Evolutionary conservation across 2,113 vertebrate species (phyloP).

Genomic region (Probosciger aterrimus): DNA sequence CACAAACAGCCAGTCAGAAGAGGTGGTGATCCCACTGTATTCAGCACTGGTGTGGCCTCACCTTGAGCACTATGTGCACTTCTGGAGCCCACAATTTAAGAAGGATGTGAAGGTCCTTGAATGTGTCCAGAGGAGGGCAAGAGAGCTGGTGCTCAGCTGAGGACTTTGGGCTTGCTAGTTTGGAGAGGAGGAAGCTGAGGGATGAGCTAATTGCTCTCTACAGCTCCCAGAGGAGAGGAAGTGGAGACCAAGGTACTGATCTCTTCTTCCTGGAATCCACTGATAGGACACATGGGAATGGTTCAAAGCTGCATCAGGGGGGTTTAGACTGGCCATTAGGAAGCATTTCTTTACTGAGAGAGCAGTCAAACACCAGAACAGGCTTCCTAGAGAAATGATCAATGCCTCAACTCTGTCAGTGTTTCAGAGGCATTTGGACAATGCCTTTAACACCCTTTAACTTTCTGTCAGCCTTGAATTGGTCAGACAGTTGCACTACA

Average conservation of each 20-base stretch:
- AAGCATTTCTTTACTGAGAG: not conserved
- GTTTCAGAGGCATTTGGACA: not conserved
- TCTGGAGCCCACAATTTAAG: not conserved
- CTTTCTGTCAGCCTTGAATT: not conserved
- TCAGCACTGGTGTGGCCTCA: not conserved
- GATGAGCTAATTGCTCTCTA: not conserved
- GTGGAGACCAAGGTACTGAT: not conserved
- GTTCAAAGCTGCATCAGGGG: not conserved
- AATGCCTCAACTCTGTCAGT: not conserved
- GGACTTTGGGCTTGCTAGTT: not conserved
- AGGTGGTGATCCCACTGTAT: not conserved
- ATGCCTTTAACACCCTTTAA: not conserved
- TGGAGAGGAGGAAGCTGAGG: not conserved
- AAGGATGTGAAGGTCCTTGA: not conserved
- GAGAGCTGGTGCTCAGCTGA: not conserved
- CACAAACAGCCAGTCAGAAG: not conserved
- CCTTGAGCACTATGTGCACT: too few relatives aligned
- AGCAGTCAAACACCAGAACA: not conserved
- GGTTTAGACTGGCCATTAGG: not conserved
- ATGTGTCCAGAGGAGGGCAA: not conserved
- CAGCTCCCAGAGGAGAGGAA: not conserved
- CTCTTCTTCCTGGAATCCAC: not conserved
- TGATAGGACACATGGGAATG: not conserved
- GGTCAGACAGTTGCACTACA: not conserved
- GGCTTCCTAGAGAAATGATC: not conserved